phyloP scores from a whole-genome alignment of 2,888 invertebrate species.

The Archaeoteleia sp. region DNA sequence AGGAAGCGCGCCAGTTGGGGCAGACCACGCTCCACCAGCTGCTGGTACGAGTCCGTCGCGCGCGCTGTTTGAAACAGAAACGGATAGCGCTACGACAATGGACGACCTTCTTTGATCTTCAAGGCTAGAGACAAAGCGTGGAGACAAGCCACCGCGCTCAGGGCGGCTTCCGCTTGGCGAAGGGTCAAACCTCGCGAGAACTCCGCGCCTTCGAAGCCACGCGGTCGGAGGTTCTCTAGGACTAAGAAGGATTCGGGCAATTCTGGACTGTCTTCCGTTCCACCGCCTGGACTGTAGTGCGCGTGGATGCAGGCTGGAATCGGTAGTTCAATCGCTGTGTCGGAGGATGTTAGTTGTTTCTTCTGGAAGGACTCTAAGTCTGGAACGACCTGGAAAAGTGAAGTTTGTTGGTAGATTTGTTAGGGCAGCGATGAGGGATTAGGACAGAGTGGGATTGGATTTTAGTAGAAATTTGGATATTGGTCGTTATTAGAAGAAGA shows the following conservation, averaged over 20 bases:
- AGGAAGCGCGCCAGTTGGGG: slow-evolving; percentile 85
- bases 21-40: slow-evolving; percentile 84
- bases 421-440: neutral
- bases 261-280: slow-evolving; percentile 71
- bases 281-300: slow-evolving; percentile 77
- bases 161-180: slow-evolving; percentile 81
- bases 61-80: slow-evolving; percentile 87
- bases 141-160: slow-evolving; percentile 83
- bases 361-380: slow-evolving; percentile 81
- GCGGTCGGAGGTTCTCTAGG: slow-evolving; percentile 83
- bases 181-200: slow-evolving; percentile 82
- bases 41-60: slow-evolving; percentile 87
- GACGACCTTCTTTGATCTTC: slow-evolving; percentile 77
- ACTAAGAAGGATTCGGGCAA: slow-evolving; percentile 83
- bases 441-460: no score
- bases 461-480: no score
- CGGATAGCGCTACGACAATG: slow-evolving; percentile 77
- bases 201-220: slow-evolving; percentile 81
- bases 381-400: slow-evolving; percentile 79
- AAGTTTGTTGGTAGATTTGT: slow-evolving; percentile 1
- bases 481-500: no score
- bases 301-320: slow-evolving; percentile 84
- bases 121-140: slow-evolving; percentile 84
- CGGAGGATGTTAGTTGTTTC: slow-evolving; percentile 69
- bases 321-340: slow-evolving; percentile 77